phyloP scores from a whole-genome alignment of 2,888 invertebrate species.

The Idaea aversata region DNA sequence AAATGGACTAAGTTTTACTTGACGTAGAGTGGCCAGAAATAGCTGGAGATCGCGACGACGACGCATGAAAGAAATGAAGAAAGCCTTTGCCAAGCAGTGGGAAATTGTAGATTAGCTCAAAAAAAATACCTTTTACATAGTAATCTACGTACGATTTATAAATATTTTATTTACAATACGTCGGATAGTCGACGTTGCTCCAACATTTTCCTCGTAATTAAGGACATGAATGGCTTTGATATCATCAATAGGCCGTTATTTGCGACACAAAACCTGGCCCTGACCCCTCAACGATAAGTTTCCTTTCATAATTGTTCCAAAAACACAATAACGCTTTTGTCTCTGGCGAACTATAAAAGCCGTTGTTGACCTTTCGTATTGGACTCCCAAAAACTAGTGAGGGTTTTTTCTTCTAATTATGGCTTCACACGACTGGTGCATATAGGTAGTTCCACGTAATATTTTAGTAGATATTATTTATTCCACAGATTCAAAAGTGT shows the following conservation, averaged over 20 bases:
- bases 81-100: no score
- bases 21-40: no score
- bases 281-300: constrained; percentile 28
- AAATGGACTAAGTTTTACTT: no score
- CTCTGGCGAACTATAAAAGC: not conserved
- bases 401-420: not conserved
- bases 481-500: no score
- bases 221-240: constrained; percentile 1
- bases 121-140: no score
- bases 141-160: no score
- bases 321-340: constrained; percentile 27
- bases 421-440: no score
- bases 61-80: no score
- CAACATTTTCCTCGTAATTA: not conserved
- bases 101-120: no score
- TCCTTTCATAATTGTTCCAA: constrained; percentile 23
- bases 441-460: no score
- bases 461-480: no score
- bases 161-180: not conserved
- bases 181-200: not conserved
- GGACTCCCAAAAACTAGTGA: not conserved
- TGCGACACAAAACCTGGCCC: constrained; percentile 26
- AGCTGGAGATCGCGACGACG: no score
- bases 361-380: not conserved
- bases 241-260: constrained; percentile 15